Conservation (phyloP, 2,113 vertebrate genomes). For the Callipepla squamata region DNA sequence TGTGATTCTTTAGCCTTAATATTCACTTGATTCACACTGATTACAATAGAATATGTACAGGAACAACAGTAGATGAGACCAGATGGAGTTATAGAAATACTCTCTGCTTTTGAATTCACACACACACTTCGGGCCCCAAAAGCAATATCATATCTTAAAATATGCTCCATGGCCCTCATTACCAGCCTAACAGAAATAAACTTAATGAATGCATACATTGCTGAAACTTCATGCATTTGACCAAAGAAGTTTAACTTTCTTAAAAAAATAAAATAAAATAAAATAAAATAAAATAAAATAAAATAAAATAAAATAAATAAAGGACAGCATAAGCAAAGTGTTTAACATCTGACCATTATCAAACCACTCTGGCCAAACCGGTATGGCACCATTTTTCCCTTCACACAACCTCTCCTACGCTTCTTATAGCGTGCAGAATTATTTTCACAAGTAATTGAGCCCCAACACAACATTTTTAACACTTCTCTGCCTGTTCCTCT, state of each 20-base stretch:
- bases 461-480: fast-evolving
- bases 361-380: not conserved
- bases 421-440: not conserved
- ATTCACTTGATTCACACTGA: slow-evolving; percentile 27
- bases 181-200: not conserved
- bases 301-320: not conserved
- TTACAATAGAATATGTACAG: slow-evolving; percentile 23
- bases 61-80: not conserved
- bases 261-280: not conserved
- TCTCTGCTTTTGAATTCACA: not conserved
- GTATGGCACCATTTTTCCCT: not conserved
- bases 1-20: slow-evolving; percentile 45
- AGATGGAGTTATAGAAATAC: slow-evolving; percentile 26
- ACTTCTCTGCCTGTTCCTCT: not conserved
- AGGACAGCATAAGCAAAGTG: not conserved
- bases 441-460: not conserved
- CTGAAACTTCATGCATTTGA: not conserved
- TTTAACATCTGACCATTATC: not conserved
- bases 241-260: not conserved
- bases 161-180: not conserved
- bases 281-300: not conserved
- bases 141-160: not conserved
- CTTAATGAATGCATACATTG: not conserved
- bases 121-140: not conserved
- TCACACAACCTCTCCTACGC: fast-evolving